Evolutionary conservation across 1,140 invertebrate genomes (phyloP).

Genomic region (Notospermus geniculatus): DNA sequence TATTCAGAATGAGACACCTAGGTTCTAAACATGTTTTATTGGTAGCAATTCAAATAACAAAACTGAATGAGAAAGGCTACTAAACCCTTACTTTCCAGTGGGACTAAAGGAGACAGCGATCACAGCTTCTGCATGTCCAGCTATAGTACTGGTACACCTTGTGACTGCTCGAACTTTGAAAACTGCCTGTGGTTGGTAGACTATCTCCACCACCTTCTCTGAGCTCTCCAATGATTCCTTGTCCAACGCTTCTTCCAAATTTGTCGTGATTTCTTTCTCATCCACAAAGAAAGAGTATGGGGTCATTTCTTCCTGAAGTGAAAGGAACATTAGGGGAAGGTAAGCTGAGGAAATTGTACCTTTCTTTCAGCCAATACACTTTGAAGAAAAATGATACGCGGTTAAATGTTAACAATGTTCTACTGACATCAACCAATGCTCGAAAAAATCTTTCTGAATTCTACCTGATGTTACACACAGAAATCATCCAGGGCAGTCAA

Average conservation of each 20-base stretch:
- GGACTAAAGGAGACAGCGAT: conserved; percentile 92
- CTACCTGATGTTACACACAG: too few species aligned
- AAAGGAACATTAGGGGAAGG: too few species aligned
- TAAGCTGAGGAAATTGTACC: too few species aligned
- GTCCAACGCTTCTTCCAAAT: conserved; percentile 70
- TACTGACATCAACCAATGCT: too few species aligned
- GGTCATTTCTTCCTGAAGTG: conserved; percentile 47
- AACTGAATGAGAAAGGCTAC: too few species aligned
- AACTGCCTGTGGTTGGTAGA: conserved; percentile 96
- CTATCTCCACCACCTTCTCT: conserved; percentile 74
- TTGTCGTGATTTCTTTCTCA: conserved; percentile 76
- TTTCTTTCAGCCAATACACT: too few species aligned
- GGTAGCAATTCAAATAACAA: too few species aligned
- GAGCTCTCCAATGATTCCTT: conserved; percentile 59
- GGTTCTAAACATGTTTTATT: too few species aligned
- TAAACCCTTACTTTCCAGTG: conserved; percentile 66
- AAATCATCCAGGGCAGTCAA: too few species aligned
- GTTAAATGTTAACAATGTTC: background rate
- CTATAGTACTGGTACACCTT: conserved; percentile 69
- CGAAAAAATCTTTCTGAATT: too few species aligned
- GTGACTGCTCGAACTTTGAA: conserved; percentile 68
- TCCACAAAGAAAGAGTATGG: conserved; percentile 90
- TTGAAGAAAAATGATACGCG: background rate
- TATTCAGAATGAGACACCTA: too few species aligned
- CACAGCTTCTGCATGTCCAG: conserved; percentile 94